Evolutionary conservation across 2,113 vertebrate species (phyloP).

Genomic region (Dromaius novaehollandiae): DNA sequence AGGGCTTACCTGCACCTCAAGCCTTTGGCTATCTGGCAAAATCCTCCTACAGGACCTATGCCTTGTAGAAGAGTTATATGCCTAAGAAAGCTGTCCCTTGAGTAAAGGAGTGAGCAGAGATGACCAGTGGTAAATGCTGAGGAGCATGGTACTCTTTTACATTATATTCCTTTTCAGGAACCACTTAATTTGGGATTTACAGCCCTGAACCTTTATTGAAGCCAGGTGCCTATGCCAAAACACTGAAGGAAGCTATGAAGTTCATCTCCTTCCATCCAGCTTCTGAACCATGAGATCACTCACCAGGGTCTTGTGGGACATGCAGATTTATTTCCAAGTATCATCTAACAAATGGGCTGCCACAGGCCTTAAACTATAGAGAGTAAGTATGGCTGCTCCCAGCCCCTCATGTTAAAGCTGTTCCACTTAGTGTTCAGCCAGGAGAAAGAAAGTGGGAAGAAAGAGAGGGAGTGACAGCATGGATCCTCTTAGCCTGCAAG

Average conservation of each 20-base stretch:
- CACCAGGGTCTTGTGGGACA: rapidly evolving
- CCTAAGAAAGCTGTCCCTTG: not conserved
- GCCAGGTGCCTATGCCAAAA: not conserved
- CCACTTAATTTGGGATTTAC: not conserved
- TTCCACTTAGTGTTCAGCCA: not conserved
- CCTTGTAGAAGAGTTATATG: not conserved
- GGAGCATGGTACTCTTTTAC: not conserved
- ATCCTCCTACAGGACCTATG: not conserved
- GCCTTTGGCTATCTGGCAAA: not conserved
- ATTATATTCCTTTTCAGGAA: not conserved
- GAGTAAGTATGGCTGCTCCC: not conserved
- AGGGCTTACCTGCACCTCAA: not conserved
- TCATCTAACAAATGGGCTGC: not conserved
- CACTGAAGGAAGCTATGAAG: not conserved
- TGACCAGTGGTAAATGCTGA: not conserved
- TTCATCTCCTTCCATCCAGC: not conserved
- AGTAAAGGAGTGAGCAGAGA: not conserved
- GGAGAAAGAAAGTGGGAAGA: not conserved
- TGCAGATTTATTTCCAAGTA: not conserved
- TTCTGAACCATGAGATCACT: not conserved
- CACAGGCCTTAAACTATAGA: not conserved
- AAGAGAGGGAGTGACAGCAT: not conserved
- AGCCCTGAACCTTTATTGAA: not conserved
- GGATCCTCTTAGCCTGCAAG: not conserved
- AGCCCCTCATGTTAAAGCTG: not conserved